phyloP scores from a whole-genome alignment of 2,888 invertebrate species.

The Drosophila colorata region DNA sequence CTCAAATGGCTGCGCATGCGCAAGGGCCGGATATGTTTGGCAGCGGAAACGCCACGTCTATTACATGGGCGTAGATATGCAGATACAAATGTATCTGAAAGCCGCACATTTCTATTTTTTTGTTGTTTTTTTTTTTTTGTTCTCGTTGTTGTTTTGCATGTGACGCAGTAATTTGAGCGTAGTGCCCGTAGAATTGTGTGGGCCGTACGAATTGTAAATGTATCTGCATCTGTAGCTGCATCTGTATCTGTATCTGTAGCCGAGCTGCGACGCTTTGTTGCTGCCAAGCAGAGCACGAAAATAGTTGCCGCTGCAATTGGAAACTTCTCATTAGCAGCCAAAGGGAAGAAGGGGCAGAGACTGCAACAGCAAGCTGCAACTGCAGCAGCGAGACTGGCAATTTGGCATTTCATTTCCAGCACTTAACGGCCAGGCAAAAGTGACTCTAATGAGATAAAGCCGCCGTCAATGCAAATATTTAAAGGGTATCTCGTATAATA shows the following conservation, averaged over 20 bases:
- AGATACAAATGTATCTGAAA: conserved; percentile 69
- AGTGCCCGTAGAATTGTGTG: conserved; percentile 37
- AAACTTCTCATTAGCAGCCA: conserved; percentile 59
- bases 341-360: neutral
- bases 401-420: conserved; percentile 62
- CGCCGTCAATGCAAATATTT: conserved; percentile 64
- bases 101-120: conserved; percentile 54
- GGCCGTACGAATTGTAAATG: conserved; percentile 57
- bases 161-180: conserved; percentile 71
- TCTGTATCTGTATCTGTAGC: conserved; percentile 30
- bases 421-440: conserved; percentile 54
- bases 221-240: conserved; percentile 48
- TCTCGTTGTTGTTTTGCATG: conserved; percentile 41
- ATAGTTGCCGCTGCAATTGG: conserved; percentile 70
- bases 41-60: conserved; percentile 74
- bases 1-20: conserved; percentile 71
- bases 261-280: conserved; percentile 58
- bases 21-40: conserved; percentile 71
- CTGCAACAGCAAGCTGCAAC: neutral
- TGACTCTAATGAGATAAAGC: conserved; percentile 75
- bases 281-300: conserved; percentile 79
- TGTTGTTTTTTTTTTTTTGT: conserved; percentile 3
- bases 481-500: conserved; percentile 56
- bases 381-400: conserved; percentile 25
- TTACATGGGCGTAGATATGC: conserved; percentile 68